Evolutionary conservation across 2,888 invertebrate species (phyloP).

Genomic region (Ferdinandea cuprea): DNA sequence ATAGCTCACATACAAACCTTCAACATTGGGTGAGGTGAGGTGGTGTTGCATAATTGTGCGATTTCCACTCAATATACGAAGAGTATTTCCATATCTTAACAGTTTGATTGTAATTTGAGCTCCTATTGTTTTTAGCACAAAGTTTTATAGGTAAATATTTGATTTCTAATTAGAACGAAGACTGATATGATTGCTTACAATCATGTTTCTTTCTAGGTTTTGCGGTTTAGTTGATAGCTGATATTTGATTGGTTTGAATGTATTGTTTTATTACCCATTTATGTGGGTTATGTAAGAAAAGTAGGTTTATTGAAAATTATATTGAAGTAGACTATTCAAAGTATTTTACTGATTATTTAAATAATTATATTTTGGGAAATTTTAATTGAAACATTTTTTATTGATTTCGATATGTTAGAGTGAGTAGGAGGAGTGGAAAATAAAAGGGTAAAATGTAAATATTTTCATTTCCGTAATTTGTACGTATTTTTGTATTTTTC

Average conservation of each 20-base stretch:
- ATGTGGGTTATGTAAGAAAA: not conserved
- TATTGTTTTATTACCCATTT: not conserved
- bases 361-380: not conserved
- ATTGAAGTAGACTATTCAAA: no score
- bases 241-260: constrained; percentile 8
- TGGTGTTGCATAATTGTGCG: constrained; percentile 30
- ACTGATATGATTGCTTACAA: constrained; percentile 45
- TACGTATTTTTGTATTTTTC: not conserved
- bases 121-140: constrained; percentile 1
- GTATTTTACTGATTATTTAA: no score
- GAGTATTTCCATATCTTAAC: not conserved
- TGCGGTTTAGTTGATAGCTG: constrained; percentile 37
- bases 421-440: not conserved
- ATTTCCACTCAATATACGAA: constrained; percentile 5
- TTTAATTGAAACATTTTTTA: not conserved
- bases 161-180: constrained; percentile 43
- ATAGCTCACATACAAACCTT: constrained; percentile 1
- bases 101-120: constrained; percentile 5
- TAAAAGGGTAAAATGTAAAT: no score
- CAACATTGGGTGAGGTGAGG: no score
- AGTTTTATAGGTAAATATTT: constrained; percentile 36
- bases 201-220: constrained; percentile 37
- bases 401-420: no score
- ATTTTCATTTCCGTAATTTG: no score
- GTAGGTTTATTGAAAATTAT: not conserved